These are phyloP conservation scores for Arbacia lixula DNA, from an alignment of 53 echinoderm and acorn worm genomes.

Conservation along the genomic window DNA sequence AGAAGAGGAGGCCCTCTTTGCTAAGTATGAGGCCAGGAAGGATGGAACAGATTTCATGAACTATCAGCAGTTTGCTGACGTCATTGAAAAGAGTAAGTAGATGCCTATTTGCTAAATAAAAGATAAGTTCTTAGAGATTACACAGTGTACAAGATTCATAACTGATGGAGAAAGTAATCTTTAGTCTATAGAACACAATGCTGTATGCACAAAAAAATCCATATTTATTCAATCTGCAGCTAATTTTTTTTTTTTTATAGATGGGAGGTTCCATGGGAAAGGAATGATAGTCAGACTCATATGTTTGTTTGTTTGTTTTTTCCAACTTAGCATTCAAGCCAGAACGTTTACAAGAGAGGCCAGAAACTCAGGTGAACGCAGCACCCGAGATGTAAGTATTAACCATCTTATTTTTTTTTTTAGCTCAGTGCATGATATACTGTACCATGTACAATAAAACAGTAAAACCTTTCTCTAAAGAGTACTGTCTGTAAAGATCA, in stretches of 20 bases:
- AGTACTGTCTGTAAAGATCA: too few species aligned
- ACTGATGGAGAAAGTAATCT: too few species aligned
- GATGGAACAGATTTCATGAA: constrained; percentile 83
- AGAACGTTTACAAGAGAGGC: constrained; percentile 67
- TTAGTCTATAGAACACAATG: too few species aligned
- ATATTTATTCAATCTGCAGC: too few species aligned
- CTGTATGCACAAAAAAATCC: too few species aligned
- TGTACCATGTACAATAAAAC: not conserved
- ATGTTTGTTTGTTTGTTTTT: not conserved
- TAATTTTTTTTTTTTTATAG: not conserved
- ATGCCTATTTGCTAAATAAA: too few species aligned
- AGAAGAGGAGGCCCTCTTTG: constrained; percentile 70
- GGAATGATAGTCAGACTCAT: not conserved
- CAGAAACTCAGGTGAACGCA: constrained; percentile 74
- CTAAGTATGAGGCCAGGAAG: constrained; percentile 75
- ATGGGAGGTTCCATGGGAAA: not conserved
- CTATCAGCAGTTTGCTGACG: constrained; percentile 90
- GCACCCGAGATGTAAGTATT: constrained; percentile 94
- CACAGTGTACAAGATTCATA: too few species aligned
- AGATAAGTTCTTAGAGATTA: too few species aligned
- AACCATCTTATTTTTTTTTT: too few species aligned
- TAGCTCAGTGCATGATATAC: not conserved
- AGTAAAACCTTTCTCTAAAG: too few species aligned
- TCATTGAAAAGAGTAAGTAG: constrained; percentile 92
- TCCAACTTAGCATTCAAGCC: constrained; percentile 94